Evolutionary conservation across 2,113 vertebrate genomes (phyloP), one percentile per base, ranked within the genome.

Genomic region (Zingel zingel): DNA sequence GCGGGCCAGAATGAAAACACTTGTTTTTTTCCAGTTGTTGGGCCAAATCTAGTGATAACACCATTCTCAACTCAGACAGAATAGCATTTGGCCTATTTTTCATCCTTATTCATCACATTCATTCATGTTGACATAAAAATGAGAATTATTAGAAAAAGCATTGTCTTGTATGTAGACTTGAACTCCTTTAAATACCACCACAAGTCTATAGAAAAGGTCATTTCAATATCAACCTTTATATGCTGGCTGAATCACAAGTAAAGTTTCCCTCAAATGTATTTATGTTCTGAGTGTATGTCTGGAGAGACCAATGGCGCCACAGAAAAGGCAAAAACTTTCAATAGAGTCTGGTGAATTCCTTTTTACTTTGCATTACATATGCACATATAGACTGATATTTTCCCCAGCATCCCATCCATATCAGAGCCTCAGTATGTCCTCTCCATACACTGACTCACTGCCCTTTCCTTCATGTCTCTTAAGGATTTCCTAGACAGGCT

Each of bases 341-440:
- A 85, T 88, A 7, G 77, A 79, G 77, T 84, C 76, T 57, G 23
- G 45, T 43, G 77, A 75, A 84, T 85, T 90, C 72, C 74, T 88
- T 91, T 88, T 73, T 82, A 78, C 85, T 89, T 80, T 83, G 58
- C 85, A 93, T 93, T 92, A 90, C 85, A 71, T 93, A 93, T 94
- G 92, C 93, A 94, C 92, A 94, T 94, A 95, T 92, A 93, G 92
- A 94, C 90, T 78, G 84, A 79, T 90, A 92, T 93, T 92, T 93
- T 92, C 70, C 76, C 47, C 63, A 43, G 64, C 86, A 81, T 89
- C 76, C 87, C 77, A 83, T 91, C 81, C 84, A 87, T 92, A 93
- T 92, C 91, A 93, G 83, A 92, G 85, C 48, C 86, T 90, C 81
- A 63, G 64, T 88, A 45, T 90, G 86, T 91, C 91, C 86, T 79